Evolutionary conservation across 2,113 vertebrate genomes (phyloP), one percentile per base, ranked within the genome.

Genomic region (Thalassoma bifasciatum): DNA sequence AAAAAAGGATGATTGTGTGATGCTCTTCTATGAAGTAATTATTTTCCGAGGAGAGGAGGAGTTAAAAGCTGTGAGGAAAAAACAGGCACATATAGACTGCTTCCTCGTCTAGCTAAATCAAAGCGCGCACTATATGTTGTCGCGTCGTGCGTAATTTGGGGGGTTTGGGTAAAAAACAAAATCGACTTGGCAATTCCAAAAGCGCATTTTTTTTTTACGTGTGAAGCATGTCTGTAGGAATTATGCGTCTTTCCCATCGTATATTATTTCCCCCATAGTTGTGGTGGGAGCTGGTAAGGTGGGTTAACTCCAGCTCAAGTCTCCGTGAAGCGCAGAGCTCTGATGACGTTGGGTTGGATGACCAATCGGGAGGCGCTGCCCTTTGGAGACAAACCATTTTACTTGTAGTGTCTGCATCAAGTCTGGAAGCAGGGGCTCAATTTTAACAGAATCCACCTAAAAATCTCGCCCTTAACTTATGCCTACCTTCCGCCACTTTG

Each of bases 301-400:
- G 96, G 96, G 95, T 95, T 95, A 94, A 95, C 94, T 94, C 93
- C 44, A 90, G 92, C 93, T 94, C 93, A 95, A 93, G 94, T 94
- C 96, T 93, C 95, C 93, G 94, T 92, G 94, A 95, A 94, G 91
- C 93, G 91, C 91, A 92, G 92, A 92, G 91, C 88, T 60, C 85
- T 93, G 93, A 96, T 97, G 97, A 98, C 96, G 97, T 96, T 95
- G 91, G 94, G 93, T 90, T 90, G 93, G 93, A 90, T 96, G 96
- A 95, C 97, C 97, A 98, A 98, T 98, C 91, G 95, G 95, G 92
- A 96, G 94, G 94, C 95, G 94, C 96, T 97, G 96, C 95, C 97
- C 96, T 97, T 96, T 96, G 95, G 95, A 97, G 96, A 96, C 95
- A 94, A 97, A 96, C 96, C 97, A 96, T 96, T 96, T 95, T 96